Percentiles rank a stretch among this genome's conserved stretches.
These are phyloP conservation scores for Habrosyne pyritoides DNA, from an alignment of 2,888 invertebrate species.

Conservation along the genomic window DNA sequence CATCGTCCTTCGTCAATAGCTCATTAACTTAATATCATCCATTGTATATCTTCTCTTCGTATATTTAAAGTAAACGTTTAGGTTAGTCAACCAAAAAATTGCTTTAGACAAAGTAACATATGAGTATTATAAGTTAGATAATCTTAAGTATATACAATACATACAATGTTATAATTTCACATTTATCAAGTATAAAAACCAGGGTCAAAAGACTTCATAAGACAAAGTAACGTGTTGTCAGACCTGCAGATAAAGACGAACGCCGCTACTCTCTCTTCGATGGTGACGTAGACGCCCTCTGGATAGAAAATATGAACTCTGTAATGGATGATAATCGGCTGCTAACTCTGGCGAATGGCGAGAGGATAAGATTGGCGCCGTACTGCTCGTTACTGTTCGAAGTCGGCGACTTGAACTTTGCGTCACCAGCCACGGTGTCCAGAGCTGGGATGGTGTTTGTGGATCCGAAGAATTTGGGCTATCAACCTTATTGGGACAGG, in stretches of 20 bases:
- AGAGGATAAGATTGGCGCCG: constrained; percentile 91
- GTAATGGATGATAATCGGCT: constrained; percentile 98
- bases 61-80: no score
- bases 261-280: constrained; percentile 94
- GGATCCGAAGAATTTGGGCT: constrained; percentile 95
- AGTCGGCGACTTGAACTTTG: constrained; percentile 94
- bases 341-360: constrained; percentile 95
- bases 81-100: no score
- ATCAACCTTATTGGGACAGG: constrained; percentile 92
- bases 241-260: constrained; percentile 88
- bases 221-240: constrained; percentile 30
- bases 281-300: constrained; percentile 96
- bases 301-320: constrained; percentile 99
- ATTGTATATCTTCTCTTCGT: no score
- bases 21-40: no score
- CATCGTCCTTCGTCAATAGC: neutral
- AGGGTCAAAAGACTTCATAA: neutral
- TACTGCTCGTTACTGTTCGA: constrained; percentile 94
- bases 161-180: neutral
- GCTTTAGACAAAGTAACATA: no score
- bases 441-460: constrained; percentile 97
- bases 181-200: neutral
- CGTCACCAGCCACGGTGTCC: constrained; percentile 96
- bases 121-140: no score
- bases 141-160: no score